Percentiles rank a stretch among this genome's conserved stretches.
Evolutionary conservation across 2,797 vertebrate species (phyloP).

Genomic region (Falco biarmicus): DNA sequence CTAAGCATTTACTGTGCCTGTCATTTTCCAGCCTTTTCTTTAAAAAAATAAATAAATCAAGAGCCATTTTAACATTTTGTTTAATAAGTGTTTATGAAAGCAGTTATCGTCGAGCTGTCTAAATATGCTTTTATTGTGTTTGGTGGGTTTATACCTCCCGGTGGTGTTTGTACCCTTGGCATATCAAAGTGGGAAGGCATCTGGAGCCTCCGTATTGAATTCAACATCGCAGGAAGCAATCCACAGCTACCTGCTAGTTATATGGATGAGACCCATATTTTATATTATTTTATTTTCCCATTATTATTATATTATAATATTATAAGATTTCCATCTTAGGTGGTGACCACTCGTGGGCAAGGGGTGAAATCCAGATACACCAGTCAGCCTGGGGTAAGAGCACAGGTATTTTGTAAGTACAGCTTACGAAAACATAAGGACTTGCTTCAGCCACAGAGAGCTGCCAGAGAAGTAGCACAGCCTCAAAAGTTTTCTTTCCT

Average conservation of each 20-base stretch:
- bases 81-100: conserved; percentile 47
- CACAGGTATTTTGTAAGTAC: neutral
- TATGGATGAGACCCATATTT: neutral
- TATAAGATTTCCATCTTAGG: neutral
- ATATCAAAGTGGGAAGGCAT: neutral
- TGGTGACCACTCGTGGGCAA: neutral
- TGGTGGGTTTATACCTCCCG: neutral
- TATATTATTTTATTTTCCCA: too few relatives aligned
- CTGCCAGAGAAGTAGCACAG: neutral
- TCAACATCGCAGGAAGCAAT: neutral
- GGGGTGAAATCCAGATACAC: neutral
- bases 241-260: neutral
- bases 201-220: rapidly evolving
- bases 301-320: too few relatives aligned
- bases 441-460: neutral
- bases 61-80: conserved; percentile 51
- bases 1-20: neutral
- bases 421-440: neutral
- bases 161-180: neutral
- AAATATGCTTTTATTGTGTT: rapidly evolving
- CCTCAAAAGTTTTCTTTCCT: neutral
- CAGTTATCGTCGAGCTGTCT: neutral
- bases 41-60: conserved; percentile 23
- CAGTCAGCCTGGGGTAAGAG: neutral
- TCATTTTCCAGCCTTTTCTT: conserved; percentile 34